Evolutionary conservation across 1,140 invertebrate genomes (phyloP).

Genomic region (Philotrypesis tridentata): DNA sequence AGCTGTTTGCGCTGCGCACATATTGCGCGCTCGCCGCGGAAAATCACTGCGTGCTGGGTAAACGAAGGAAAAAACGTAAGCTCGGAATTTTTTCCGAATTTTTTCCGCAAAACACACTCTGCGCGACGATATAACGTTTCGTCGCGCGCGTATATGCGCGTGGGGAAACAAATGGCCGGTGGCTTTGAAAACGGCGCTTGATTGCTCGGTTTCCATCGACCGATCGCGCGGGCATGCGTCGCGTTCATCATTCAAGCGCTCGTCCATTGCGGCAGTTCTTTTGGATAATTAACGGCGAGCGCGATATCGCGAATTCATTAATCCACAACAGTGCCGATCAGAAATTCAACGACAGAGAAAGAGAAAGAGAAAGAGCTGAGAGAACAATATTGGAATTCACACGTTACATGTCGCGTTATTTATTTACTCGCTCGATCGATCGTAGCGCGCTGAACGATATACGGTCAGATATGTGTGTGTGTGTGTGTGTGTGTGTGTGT

Average conservation of each 20-base stretch:
- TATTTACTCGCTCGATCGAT: no score
- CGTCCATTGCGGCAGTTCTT: neutral
- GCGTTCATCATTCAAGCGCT: neutral
- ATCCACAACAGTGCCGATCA: neutral
- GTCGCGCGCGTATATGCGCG: neutral
- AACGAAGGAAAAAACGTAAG: neutral
- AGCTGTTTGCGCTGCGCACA: neutral
- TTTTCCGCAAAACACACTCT: neutral
- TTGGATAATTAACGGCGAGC: neutral
- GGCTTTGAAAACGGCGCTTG: neutral
- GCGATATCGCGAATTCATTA: neutral
- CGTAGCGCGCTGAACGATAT: no score
- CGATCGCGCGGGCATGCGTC: no score
- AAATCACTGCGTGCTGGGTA: neutral
- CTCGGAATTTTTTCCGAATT: neutral
- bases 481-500: no score
- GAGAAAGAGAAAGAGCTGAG: no score
- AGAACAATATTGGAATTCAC: no score
- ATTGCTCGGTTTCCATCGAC: neutral
- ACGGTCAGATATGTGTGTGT: no score
- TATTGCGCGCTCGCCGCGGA: neutral
- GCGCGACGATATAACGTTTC: neutral
- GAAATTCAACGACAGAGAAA: neutral
- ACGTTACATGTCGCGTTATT: no score
- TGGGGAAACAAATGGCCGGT: constrained; percentile 21